Percentiles rank a stretch among this genome's conserved stretches.
These are phyloP conservation scores for Spinibarbus caldwelli DNA, from an alignment of 2,797 vertebrate species.

Conservation along the genomic window DNA sequence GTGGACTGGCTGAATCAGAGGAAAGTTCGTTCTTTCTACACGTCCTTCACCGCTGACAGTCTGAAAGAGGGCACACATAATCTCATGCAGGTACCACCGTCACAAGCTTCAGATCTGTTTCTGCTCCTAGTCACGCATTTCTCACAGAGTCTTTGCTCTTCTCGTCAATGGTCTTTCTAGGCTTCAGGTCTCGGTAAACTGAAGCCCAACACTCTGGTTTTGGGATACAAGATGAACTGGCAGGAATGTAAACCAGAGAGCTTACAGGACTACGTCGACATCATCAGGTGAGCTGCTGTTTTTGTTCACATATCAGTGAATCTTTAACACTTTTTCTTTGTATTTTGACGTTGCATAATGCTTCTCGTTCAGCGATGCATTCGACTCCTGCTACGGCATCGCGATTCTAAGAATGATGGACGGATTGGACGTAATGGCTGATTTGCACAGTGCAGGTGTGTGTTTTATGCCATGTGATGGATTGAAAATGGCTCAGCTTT, in stretches of 20 bases:
- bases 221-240: constrained; percentile 82
- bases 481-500: neutral
- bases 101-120: neutral
- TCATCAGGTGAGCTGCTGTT: constrained; percentile 74
- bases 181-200: constrained; percentile 79
- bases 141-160: neutral
- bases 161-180: constrained; percentile 40
- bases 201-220: constrained; percentile 78
- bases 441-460: constrained; percentile 58
- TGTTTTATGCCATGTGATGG: neutral
- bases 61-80: constrained; percentile 70
- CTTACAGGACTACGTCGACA: constrained; percentile 76
- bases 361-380: constrained; percentile 71
- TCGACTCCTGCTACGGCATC: constrained; percentile 76
- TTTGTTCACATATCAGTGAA: neutral
- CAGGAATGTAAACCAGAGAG: constrained; percentile 68
- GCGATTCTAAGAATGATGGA: constrained; percentile 78
- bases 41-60: constrained; percentile 61
- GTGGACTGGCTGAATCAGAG: constrained; percentile 76
- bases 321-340: neutral
- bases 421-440: constrained; percentile 70
- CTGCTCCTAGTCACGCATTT: constrained; percentile 29
- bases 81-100: constrained; percentile 75
- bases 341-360: neutral
- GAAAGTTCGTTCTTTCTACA: constrained; percentile 79